These are phyloP conservation scores for Pelodiscus sinensis DNA, from an alignment of 2,113 vertebrate genomes.

Conservation along the genomic window DNA sequence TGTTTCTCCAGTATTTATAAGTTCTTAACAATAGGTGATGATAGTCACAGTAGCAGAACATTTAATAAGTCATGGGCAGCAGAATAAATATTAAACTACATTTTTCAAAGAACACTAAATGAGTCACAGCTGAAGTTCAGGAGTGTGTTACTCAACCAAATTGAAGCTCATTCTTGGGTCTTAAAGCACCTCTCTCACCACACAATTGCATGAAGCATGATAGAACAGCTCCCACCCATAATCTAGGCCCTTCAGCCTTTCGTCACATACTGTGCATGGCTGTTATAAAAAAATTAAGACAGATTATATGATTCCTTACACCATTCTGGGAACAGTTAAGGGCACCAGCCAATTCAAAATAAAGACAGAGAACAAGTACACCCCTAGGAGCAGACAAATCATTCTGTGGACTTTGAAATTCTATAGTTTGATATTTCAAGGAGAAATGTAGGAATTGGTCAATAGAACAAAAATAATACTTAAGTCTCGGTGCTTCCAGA, in stretches of 20 bases:
- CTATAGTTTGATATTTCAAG: background rate
- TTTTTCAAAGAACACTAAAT: constrained; percentile 32
- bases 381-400: background rate
- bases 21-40: constrained; percentile 27
- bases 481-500: background rate
- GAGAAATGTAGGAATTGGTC: background rate
- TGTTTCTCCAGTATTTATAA: constrained; percentile 40
- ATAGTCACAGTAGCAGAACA: constrained; percentile 53
- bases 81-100: constrained; percentile 60
- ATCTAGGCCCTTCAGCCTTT: background rate
- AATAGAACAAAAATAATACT: background rate
- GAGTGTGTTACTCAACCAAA: background rate
- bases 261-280: background rate
- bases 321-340: background rate
- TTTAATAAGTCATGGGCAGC: constrained; percentile 55
- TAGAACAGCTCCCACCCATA: rapidly evolving
- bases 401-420: background rate
- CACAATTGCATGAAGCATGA: background rate
- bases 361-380: rapidly evolving
- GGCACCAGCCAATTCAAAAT: rapidly evolving
- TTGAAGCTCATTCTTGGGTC: background rate
- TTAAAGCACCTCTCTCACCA: background rate
- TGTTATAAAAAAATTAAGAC: background rate
- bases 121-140: constrained; percentile 1
- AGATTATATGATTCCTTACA: background rate